A percentile compares a stretch with the other conserved stretches of the same genome.
Evolutionary conservation across 2,113 vertebrate species (phyloP).

Genomic region (Colaptes auratus): DNA sequence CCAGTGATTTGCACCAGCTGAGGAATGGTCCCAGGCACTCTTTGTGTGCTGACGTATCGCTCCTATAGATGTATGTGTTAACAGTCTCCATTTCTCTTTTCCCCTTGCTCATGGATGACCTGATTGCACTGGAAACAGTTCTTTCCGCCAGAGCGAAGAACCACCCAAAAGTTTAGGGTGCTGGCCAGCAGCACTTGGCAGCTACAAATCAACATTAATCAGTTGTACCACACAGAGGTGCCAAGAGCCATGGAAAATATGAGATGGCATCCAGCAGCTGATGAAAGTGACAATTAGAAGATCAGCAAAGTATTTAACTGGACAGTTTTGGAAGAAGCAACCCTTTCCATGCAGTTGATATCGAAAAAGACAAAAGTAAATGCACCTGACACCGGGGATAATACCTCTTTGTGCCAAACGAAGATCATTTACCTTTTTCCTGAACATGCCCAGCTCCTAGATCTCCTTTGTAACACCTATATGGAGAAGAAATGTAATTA

Average conservation of each 20-base stretch:
- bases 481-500: background rate
- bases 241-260: conserved; percentile 39
- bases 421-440: background rate
- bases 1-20: conserved; percentile 1
- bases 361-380: background rate
- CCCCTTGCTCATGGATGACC: background rate
- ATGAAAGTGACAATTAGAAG: conserved; percentile 30
- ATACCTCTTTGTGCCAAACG: background rate
- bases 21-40: background rate
- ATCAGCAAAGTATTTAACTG: background rate
- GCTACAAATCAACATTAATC: conserved; percentile 22
- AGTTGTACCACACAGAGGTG: conserved; percentile 4
- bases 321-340: background rate
- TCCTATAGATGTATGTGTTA: background rate
- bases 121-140: conserved; percentile 28
- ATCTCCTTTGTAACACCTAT: background rate
- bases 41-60: background rate
- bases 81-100: background rate
- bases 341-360: background rate
- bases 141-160: conserved; percentile 56
- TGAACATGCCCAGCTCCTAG: background rate
- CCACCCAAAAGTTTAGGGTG: conserved; percentile 29
- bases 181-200: conserved; percentile 61
- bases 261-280: conserved; percentile 20
- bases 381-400: background rate